Conservation (phyloP, 2,113 vertebrate species). For the Cheirogaleus medius region DNA sequence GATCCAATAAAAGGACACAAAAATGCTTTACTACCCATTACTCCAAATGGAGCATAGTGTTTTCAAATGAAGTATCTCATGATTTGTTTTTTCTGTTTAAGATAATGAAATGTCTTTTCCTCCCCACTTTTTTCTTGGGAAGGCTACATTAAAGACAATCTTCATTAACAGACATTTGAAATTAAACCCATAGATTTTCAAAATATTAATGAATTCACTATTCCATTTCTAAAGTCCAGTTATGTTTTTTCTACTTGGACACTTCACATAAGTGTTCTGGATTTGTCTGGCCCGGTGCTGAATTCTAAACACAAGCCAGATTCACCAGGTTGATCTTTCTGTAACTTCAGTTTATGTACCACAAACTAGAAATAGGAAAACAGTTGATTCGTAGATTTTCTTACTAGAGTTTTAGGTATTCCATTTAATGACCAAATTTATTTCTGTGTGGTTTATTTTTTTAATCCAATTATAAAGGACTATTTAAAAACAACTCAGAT, state of each 20-base stretch:
- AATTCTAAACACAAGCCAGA: neutral
- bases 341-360: neutral
- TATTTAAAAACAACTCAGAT: neutral
- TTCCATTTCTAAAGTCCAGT: neutral
- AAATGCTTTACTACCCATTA: neutral
- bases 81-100: neutral
- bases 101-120: neutral
- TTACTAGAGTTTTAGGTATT: neutral
- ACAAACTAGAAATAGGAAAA: neutral
- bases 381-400: neutral
- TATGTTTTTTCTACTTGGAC: neutral
- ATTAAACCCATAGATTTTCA: neutral
- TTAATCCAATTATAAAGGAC: neutral
- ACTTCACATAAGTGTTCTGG: neutral
- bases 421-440: neutral
- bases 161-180: neutral
- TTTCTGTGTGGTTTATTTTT: neutral
- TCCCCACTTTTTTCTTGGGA: neutral
- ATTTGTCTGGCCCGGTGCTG: neutral
- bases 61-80: neutral
- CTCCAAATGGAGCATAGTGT: neutral
- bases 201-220: neutral
- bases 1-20: neutral
- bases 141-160: neutral
- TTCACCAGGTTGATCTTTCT: neutral